These are phyloP conservation scores for Peromyscus leucopus DNA, from an alignment of 2,113 vertebrate genomes.

Conservation along the genomic window DNA sequence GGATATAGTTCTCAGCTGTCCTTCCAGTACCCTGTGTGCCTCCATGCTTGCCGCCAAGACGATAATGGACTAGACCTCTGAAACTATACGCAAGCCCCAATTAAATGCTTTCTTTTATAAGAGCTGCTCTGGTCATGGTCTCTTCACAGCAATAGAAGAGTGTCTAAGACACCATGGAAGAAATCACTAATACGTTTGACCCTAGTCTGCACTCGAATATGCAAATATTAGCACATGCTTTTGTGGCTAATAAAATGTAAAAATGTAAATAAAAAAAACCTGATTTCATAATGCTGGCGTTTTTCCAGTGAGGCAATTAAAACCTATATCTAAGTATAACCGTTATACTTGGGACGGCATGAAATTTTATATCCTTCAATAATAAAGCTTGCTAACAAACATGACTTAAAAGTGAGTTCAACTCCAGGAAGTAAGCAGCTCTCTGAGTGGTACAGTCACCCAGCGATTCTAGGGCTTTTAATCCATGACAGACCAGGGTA, in stretches of 20 bases:
- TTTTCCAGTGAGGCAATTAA: background rate
- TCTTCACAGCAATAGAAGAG: background rate
- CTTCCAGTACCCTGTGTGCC: background rate
- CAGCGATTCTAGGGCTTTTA: background rate
- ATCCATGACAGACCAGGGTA: background rate
- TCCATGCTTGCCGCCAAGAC: background rate
- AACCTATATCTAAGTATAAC: background rate
- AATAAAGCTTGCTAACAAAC: conserved; percentile 8
- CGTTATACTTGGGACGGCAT: background rate
- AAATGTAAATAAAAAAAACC: background rate
- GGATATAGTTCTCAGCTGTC: background rate
- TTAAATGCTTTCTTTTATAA: background rate
- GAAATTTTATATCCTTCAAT: background rate
- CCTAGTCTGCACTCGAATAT: background rate
- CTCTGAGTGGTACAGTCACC: background rate
- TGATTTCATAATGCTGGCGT: background rate
- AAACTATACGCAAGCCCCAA: background rate
- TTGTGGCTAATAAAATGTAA: conserved; percentile 48
- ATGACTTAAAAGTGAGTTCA: background rate
- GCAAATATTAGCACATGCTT: background rate
- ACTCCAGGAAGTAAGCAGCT: background rate
- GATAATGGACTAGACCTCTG: background rate
- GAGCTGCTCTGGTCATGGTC: background rate
- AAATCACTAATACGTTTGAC: background rate
- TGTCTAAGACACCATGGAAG: too few species aligned